Evolutionary conservation across 2,113 vertebrate genomes (phyloP), one percentile per base, ranked within the genome.

Genomic region (Forbesichthys papilliferus): DNA sequence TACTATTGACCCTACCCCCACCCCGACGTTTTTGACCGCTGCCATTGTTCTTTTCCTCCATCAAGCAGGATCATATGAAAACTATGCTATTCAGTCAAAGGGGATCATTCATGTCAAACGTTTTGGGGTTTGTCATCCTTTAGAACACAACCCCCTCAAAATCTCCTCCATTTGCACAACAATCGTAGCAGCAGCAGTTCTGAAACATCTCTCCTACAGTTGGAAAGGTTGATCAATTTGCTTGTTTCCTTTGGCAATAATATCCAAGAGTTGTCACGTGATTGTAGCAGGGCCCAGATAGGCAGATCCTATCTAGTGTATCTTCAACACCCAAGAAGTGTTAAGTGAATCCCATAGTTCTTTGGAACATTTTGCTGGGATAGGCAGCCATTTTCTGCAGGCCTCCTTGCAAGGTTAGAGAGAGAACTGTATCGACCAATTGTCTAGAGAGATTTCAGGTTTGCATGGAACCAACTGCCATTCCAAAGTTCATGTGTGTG

Each of bases 211-310:
- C 72, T 83, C 68, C 78, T 73, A 74, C 69, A 70, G 69, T 81
- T 69, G 73, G 82, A 82, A 75, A 71, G 87, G 84, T 88, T 82
- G 62, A 81, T 78, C 75, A 83, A 55, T 69, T 86, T 87, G 68
- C 59, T 73, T 86, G 46, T 71, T 84, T 70, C 42, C 66, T 88
- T 88, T 86, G 83, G 88, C 87, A 91, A 90, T 90, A 90, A 90
- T 80, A 71, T 27, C 80, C 64, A 78, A 79, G 80, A 80, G 78
- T 87, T 86, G 81, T 86, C 72, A 69, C 64, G 69, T 81, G 84
- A 86, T 77, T 88, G 90, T 91, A 90, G 90, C 87, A 86, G 79
- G 84, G 82, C 64, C 65, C 76, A 83, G 48, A 1, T 65, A 80
- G 84, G 77, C 80, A 64, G 78, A 73, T 80, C 36, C 27, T 62